Base-by-base conservation (phyloP, 2,113 vertebrate species). In the Turnix velox region DNA sequence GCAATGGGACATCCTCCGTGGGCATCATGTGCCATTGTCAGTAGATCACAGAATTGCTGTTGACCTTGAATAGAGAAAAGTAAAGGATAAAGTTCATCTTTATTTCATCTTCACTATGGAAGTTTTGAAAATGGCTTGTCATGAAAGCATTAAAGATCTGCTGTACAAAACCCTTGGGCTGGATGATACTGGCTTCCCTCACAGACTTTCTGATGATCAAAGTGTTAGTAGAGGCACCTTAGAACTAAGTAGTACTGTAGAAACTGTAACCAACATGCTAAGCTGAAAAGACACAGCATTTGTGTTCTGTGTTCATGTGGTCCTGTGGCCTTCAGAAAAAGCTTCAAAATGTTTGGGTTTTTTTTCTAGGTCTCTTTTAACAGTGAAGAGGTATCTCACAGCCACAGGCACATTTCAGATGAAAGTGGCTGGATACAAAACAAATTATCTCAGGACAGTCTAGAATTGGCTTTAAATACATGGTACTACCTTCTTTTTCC, bases 71-170 rank as follows among this genome's bases (percentile, higher is more conserved):
- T 52, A 18, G 28, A 90, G 66, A 73, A 91, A 89, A 90, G 25
- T 62, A 77, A 91, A 78, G 49, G 20, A 87, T 83, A 94, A 91
- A 92, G 84, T 78, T 92, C 62, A 67, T 57, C 33, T 91, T 83
- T 88, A 74, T 78, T 87, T 93, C 10, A 75, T 61, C 69, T 82
- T 8, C n/a, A 48, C 42, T 74, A 42, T 12, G 35, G 12, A 86
- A 83, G 40, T 76, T 90, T 73, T 74, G 72, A 88, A 91, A 92
- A 84, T 71, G 16, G 4, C 31, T 86, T 67, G 33, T 84, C 59
- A 28, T 63, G 79, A 87, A 86, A 86, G 28, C 25, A 61, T 48
- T 57, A 65, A 85, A 83, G 35, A 28, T 55, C 42, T 81, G 7
- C 79, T 31, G 69, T 28, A 63, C 71, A 74, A 90, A 90, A 66